Conservation (phyloP, 2,888 invertebrate genomes). For the Drosophila yooni region DNA sequence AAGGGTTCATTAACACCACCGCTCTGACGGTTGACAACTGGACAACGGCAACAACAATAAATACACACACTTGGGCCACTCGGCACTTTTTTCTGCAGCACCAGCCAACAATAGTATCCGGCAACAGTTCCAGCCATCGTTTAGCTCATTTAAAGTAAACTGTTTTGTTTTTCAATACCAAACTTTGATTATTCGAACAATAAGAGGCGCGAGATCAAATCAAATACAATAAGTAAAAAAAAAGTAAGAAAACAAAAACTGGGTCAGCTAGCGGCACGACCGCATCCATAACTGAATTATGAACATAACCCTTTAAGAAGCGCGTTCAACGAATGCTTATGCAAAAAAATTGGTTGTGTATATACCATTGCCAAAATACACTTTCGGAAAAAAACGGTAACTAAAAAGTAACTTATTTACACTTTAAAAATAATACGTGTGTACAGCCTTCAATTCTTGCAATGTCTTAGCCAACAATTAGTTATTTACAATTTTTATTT, state of each 20-base stretch:
- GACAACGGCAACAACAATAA: slow-evolving; percentile 17
- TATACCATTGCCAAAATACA: slow-evolving; percentile 17
- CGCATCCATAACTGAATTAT: slow-evolving; percentile 15
- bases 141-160: slow-evolving; percentile 30
- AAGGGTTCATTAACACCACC: slow-evolving; percentile 73
- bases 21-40: slow-evolving; percentile 54
- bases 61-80: slow-evolving; percentile 2
- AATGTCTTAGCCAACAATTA: background rate
- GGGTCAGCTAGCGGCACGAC: slow-evolving; percentile 47
- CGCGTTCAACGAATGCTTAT: slow-evolving; percentile 22
- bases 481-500: background rate
- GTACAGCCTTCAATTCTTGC: background rate
- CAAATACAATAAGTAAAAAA: slow-evolving; percentile 14
- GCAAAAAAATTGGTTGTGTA: slow-evolving; percentile 32
- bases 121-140: background rate
- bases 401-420: background rate
- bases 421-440: background rate
- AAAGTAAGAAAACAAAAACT: slow-evolving; percentile 43
- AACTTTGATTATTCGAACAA: slow-evolving; percentile 25
- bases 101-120: slow-evolving; percentile 24
- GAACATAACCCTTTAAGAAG: slow-evolving; percentile 20
- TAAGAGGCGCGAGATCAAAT: slow-evolving; percentile 9
- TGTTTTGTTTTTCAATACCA: slow-evolving; percentile 51
- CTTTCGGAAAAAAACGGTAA: slow-evolving; percentile 3
- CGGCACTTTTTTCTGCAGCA: slow-evolving; percentile 9